These are phyloP conservation scores for Rhadina sibilatrix DNA, from an alignment of 2,113 vertebrate species.

Conservation along the genomic window DNA sequence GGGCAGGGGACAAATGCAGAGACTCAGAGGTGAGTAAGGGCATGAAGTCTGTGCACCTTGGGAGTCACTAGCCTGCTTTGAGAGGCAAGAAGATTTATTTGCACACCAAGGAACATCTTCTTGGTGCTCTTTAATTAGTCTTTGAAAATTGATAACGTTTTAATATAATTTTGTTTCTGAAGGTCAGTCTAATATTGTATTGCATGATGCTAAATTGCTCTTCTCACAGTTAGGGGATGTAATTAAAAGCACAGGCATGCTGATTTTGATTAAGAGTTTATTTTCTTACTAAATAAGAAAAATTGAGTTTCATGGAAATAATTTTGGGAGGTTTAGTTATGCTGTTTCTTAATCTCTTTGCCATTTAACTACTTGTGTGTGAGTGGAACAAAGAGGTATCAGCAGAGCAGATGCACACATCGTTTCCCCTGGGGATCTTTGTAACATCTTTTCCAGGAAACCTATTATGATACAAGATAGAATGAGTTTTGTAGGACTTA, in stretches of 20 bases:
- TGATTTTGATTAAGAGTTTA: conserved; percentile 19
- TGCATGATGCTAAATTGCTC: conserved; percentile 32
- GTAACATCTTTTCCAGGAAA: background rate
- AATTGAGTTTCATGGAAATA: conserved; percentile 10
- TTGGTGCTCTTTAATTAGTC: background rate
- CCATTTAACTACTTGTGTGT: background rate
- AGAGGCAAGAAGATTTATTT: background rate
- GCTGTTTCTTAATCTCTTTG: conserved; percentile 6
- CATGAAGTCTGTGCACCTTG: background rate
- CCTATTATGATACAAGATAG: background rate
- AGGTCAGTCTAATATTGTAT: conserved; percentile 40
- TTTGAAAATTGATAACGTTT: conserved; percentile 29
- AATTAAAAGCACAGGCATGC: conserved; percentile 8
- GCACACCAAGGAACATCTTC: background rate
- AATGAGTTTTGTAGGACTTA: background rate
- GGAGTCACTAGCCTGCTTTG: background rate
- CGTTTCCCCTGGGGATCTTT: background rate
- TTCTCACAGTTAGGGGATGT: conserved; percentile 31
- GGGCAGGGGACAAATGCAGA: background rate
- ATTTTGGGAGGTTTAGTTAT: background rate
- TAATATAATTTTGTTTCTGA: conserved; percentile 33
- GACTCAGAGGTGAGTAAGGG: background rate
- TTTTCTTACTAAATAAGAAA: conserved; percentile 36
- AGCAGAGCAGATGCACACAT: background rate
- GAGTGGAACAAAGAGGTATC: background rate